Evolutionary conservation across 2,888 invertebrate genomes (phyloP).

Genomic region (Drosophila parthenogenetica): DNA sequence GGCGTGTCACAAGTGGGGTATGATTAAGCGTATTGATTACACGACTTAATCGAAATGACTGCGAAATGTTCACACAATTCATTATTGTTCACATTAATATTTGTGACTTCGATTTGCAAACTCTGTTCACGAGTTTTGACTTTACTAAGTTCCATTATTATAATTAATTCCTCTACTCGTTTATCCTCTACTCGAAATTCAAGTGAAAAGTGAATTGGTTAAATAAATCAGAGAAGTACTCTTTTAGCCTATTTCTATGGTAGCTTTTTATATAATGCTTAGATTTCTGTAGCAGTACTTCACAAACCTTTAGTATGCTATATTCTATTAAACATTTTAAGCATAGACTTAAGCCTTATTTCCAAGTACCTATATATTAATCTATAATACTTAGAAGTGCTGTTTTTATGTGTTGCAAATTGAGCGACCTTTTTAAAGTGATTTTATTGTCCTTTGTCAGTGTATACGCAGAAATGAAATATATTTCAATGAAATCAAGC

Average conservation of each 20-base stretch:
- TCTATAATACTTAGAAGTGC: too few species aligned
- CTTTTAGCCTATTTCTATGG: background rate
- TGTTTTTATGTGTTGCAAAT: too few species aligned
- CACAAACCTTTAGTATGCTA: too few species aligned
- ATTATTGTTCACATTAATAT: conserved; percentile 6
- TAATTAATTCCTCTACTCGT: conserved; percentile 4
- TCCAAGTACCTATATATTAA: too few species aligned
- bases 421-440: too few species aligned
- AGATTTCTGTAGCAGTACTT: too few species aligned
- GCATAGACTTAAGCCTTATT: too few species aligned
- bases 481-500: conserved; percentile 10
- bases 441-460: background rate
- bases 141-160: background rate
- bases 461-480: conserved; percentile 2
- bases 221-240: too few species aligned
- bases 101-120: background rate
- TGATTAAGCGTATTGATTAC: conserved; percentile 44
- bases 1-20: conserved; percentile 14
- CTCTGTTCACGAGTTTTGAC: background rate
- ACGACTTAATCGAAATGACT: conserved; percentile 24
- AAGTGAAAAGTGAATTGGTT: too few species aligned
- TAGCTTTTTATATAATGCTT: background rate
- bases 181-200: background rate
- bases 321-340: too few species aligned
- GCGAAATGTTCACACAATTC: conserved; percentile 1